phyloP scores from a whole-genome alignment of 2,888 invertebrate genomes.

The Xanthostigma xanthostigma region DNA sequence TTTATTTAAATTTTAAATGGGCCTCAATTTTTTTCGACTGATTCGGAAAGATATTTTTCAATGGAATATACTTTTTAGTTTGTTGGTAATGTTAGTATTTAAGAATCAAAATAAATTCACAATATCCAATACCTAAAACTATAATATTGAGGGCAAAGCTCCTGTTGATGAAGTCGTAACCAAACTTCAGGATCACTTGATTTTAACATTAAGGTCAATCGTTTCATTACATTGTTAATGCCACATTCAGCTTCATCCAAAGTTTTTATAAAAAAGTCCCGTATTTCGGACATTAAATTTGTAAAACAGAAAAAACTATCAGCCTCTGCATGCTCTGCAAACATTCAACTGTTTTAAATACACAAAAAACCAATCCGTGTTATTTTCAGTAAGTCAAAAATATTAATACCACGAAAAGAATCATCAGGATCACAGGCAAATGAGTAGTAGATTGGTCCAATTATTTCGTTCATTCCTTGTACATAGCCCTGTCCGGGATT shows the following conservation, averaged over 20 bases:
- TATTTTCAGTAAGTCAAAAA: neutral
- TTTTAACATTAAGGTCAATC: conserved; percentile 60
- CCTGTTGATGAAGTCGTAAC: conserved; percentile 62
- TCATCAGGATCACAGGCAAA: conserved; percentile 81
- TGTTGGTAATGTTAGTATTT: no score
- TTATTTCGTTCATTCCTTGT: conserved; percentile 99
- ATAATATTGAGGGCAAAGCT: conserved; percentile 88
- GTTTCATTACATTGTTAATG: conserved; percentile 79
- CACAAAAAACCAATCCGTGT: neutral
- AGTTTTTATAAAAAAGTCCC: conserved; percentile 93
- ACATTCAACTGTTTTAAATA: conserved; percentile 3
- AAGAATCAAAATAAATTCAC: no score
- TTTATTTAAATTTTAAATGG: no score
- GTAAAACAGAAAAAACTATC: conserved; percentile 98
- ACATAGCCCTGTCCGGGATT: conserved; percentile 95
- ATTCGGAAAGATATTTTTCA: no score
- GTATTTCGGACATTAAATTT: conserved; percentile 92
- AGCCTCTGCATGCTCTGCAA: conserved; percentile 79
- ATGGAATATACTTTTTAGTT: no score
- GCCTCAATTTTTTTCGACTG: no score
- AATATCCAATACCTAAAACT: conserved; percentile 57
- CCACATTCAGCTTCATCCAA: conserved; percentile 88
- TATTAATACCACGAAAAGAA: conserved; percentile 53
- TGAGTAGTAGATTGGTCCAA: conserved; percentile 95
- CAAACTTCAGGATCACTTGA: conserved; percentile 64